A percentile compares a stretch with the other conserved stretches of the same genome.
Conservation (phyloP, 2,113 vertebrate species). For the Amblyornis subalaris region DNA sequence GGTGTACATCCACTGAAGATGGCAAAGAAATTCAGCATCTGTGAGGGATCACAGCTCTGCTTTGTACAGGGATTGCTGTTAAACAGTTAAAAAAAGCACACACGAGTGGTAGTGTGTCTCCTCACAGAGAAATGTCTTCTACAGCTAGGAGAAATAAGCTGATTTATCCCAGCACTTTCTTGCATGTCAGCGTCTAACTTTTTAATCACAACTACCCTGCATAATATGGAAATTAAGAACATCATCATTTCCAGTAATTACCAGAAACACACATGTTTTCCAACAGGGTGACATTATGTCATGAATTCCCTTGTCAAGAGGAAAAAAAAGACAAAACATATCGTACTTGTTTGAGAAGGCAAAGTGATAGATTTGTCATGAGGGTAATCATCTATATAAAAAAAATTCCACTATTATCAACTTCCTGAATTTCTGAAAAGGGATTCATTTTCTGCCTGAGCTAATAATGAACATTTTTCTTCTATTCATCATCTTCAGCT, state of each 20-base stretch:
- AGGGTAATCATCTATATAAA: conserved; percentile 64
- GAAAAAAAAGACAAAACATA: conserved; percentile 16
- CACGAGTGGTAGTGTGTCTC: background rate
- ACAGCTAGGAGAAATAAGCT: background rate
- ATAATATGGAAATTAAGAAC: conserved; percentile 45
- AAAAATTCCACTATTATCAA: conserved; percentile 39
- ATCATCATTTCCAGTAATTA: conserved; percentile 54
- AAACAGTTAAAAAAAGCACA: background rate
- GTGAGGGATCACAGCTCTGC: background rate
- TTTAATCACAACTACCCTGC: conserved; percentile 12
- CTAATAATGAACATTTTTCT: conserved; percentile 51
- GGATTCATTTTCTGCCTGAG: conserved; percentile 46
- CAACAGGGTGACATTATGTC: conserved; percentile 31
- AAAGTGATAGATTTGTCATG: conserved; percentile 62
- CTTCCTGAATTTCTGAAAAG: conserved; percentile 54
- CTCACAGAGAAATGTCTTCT: background rate
- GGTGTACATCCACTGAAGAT: background rate
- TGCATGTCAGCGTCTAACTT: conserved; percentile 21
- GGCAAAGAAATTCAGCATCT: background rate
- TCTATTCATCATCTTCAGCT: conserved; percentile 49
- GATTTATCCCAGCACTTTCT: background rate
- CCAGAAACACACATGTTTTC: conserved; percentile 12
- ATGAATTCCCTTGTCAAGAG: conserved; percentile 19
- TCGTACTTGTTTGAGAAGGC: background rate
- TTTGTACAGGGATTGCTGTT: background rate